Base-by-base conservation (phyloP, 2,113 vertebrate genomes). In the Aldabrachelys gigantea region DNA sequence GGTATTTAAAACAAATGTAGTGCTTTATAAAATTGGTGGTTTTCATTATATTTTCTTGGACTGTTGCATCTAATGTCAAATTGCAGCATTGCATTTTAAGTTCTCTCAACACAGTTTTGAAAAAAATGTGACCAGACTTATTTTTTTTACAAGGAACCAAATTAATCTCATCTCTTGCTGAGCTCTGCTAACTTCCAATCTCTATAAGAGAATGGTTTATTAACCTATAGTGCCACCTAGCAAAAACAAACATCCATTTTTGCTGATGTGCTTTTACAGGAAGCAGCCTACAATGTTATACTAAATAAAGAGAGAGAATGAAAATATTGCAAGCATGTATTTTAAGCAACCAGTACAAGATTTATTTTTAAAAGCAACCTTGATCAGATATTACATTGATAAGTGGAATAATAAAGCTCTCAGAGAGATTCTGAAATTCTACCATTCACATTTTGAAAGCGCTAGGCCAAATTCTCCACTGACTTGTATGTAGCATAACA, bases 221-320 rank as follows among this genome's bases (percentile, higher is more conserved):
- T 91, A 97, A 91, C 94, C 90, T 89, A 93, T 87, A 98, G 96
- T 96, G 96, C 97, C 97, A 97, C 93, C 97, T 98, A 98, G 97
- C 95, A 96, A 92, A 82, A 98, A 97, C 95, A 96, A 92, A 82
- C 2, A 0, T 52, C 84, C 52, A 50, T 56, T 25, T 56, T 29
- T 80, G 1, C 78, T 59, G 12, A 25, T 47, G 31, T 3, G 41
- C 29, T 52, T 95, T 75, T 81, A 92, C 11, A 62, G 89, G 80
- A 1, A 10, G 52, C 35, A 90, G 44, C 25, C 80, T 69, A 50
- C 69, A 85, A 69, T 38, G 25, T 38, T 75, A 59, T 80, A 5
- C 1, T 35, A 59, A 41, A 44, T 24, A 78, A 47, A 72, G 38
- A 72, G 29, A 44, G 21, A 5, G 56, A 79, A 47, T 78, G 41